Base-by-base conservation (phyloP, 64 coral and sea anemone genomes). In the Orbicella faveolata region DNA sequence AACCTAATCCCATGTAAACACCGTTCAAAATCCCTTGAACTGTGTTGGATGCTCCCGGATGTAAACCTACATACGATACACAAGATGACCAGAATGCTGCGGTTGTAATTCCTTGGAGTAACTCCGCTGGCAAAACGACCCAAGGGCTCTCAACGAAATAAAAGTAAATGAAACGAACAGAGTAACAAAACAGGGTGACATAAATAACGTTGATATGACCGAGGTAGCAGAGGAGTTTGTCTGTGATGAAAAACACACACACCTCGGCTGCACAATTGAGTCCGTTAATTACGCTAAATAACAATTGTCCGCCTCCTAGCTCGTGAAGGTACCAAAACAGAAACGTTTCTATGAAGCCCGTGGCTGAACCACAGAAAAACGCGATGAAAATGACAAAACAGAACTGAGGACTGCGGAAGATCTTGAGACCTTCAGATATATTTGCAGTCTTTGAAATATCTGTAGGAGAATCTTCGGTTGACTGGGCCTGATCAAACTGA, bases 261-360 rank as follows among this genome's bases (percentile, higher is more conserved):
- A 99, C 97, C 75, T 99, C 97, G 15, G 91, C 89, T 1, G 88
- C 55, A 19, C 97, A 99, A 67, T 96, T 99, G 14, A 96, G 33
- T 0, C 94, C 97, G 12, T 95, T 91, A 21, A 99, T 89, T 6
- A 91, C 88, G 63, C 97, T 99, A 64, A 95, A 94, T 30, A 99
- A 88, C 30, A 99, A 79, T 35, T 99, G 97, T 11, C 79, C 89
- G 9, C 97, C 97, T 3, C 97, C 94, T 21, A 99, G 74, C 35
- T 99, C 97, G 23, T 99, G 94, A 52, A 99, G 88, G 30, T 96
- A 99, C 97, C 97, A 99, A 41, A 99, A 99, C 12, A 99, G 54
- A 51, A 99, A 99, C 15, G 94, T 93, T 81, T 99, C 94, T 74
- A 99, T 99, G 89, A 99, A 99, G 4, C 94, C 94, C 17, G 94